Conservation (phyloP, 1,140 invertebrate genomes). For the Campoletis sonorensis region DNA sequence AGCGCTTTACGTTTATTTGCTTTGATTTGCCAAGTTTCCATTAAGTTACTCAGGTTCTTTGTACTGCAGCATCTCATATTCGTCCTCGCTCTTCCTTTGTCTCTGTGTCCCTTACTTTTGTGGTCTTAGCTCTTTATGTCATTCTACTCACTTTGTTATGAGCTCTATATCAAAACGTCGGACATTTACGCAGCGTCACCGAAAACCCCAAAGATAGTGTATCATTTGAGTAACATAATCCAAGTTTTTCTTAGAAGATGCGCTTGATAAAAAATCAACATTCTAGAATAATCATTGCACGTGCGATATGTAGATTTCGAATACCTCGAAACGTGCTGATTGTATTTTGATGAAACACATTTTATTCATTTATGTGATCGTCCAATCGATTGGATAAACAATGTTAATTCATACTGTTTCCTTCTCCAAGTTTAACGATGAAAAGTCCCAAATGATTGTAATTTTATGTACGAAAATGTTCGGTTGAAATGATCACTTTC, state of each 20-base stretch:
- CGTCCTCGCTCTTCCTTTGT: constrained; percentile 45
- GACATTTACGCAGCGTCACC: constrained; percentile 1
- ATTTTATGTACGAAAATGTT: too few relatives aligned
- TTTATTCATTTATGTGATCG: too few relatives aligned
- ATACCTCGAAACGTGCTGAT: too few relatives aligned
- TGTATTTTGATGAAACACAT: too few relatives aligned
- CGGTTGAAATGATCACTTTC: not conserved
- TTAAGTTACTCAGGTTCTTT: constrained; percentile 62
- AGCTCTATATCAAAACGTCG: constrained; percentile 6
- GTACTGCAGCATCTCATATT: constrained; percentile 47
- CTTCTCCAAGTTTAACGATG: too few relatives aligned
- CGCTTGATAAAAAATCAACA: not conserved
- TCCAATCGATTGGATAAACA: too few relatives aligned
- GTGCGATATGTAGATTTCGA: too few relatives aligned
- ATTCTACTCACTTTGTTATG: constrained; percentile 30
- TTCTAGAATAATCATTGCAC: too few relatives aligned
- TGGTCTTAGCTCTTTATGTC: not conserved
- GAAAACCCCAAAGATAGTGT: constrained; percentile 3
- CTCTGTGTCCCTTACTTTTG: constrained; percentile 44
- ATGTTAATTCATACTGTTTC: too few relatives aligned
- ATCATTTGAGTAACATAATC: not conserved
- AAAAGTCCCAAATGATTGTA: too few relatives aligned
- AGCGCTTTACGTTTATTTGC: constrained; percentile 66
- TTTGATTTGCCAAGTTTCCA: constrained; percentile 68
- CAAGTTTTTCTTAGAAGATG: not conserved